A percentile compares a stretch with the other conserved stretches of the same genome.
Evolutionary conservation across 2,797 vertebrate genomes (phyloP).

Genomic region (Anguilla pacifica): DNA sequence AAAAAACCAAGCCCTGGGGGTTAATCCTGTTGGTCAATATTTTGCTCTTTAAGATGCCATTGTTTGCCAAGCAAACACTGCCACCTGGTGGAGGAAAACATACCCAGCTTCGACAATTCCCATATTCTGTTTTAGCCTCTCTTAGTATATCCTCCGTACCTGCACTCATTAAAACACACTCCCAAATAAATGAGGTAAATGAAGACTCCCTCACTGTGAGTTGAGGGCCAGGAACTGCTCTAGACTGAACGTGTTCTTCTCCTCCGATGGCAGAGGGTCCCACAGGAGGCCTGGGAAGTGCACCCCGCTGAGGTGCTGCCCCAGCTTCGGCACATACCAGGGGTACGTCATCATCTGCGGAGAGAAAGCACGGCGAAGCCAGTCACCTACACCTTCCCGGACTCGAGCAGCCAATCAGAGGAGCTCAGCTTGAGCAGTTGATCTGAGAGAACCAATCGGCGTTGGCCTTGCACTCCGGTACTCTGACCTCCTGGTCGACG

Average conservation of each 20-base stretch:
- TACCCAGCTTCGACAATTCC: background rate
- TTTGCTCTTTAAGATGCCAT: conserved; percentile 59
- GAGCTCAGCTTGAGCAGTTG: background rate
- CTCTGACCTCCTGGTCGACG: conserved; percentile 93
- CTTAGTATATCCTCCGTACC: background rate
- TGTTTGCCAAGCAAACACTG: conserved; percentile 78
- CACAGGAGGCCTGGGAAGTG: conserved; percentile 85
- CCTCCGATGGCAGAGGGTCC: conserved; percentile 74
- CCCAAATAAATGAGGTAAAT: background rate
- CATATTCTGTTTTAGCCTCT: conserved; percentile 17
- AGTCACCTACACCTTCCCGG: background rate
- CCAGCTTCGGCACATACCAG: conserved; percentile 92
- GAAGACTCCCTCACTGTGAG: conserved; percentile 77
- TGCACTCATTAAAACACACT: background rate
- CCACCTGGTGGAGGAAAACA: conserved; percentile 75
- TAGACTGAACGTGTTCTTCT: conserved; percentile 87
- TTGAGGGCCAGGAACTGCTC: conserved; percentile 89
- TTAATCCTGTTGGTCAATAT: conserved; percentile 62
- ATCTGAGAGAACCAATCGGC: conserved; percentile 10
- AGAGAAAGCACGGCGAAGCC: background rate
- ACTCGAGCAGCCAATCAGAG: conserved; percentile 9
- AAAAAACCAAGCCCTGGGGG: conserved; percentile 48
- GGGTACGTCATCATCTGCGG: conserved; percentile 94
- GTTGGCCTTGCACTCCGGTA: background rate
- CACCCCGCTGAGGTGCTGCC: conserved; percentile 82